Conservation (phyloP, 2,888 invertebrate genomes). For the Acanthosoma haemorrhoidale region DNA sequence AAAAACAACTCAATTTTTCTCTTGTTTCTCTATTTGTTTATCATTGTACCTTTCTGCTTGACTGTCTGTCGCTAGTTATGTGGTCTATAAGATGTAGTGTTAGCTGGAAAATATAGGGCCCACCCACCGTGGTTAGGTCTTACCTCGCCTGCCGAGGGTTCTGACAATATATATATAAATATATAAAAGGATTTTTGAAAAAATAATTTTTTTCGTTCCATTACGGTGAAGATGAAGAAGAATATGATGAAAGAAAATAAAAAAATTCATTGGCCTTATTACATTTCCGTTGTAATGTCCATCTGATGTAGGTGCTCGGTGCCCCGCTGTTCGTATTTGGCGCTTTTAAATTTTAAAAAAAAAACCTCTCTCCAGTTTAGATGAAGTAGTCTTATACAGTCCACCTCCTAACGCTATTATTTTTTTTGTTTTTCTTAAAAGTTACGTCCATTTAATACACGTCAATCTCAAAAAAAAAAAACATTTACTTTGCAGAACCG, state of each 20-base stretch:
- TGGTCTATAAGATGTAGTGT: conserved; percentile 39
- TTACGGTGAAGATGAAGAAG: conserved; percentile 13
- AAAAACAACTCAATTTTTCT: not conserved
- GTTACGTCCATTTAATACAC: conserved; percentile 35
- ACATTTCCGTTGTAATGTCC: conserved; percentile 29
- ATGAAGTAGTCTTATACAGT: too few species aligned
- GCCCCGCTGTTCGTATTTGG: not conserved
- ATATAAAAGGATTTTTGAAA: conserved; percentile 32
- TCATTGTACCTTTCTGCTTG: conserved; percentile 13
- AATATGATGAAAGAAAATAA: not conserved
- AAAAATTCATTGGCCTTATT: conserved; percentile 35
- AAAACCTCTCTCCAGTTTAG: not conserved
- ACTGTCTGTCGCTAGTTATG: conserved; percentile 37
- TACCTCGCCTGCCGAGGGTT: conserved; percentile 35
- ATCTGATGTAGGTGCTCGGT: conserved; percentile 32
- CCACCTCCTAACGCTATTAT: not conserved
- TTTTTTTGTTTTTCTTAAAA: conserved; percentile 27
- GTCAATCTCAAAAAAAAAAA: not conserved
- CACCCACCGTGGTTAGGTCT: conserved; percentile 9
- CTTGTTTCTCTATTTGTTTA: not conserved
- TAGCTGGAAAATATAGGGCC: conserved; percentile 31
- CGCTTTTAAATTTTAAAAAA: not conserved
- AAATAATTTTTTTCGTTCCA: conserved; percentile 34
- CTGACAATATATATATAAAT: conserved; percentile 39
- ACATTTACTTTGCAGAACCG: not conserved